Percentiles rank a stretch among this genome's conserved stretches.
Evolutionary conservation across 2,113 vertebrate species (phyloP).

Genomic region (Labrus mixtus): DNA sequence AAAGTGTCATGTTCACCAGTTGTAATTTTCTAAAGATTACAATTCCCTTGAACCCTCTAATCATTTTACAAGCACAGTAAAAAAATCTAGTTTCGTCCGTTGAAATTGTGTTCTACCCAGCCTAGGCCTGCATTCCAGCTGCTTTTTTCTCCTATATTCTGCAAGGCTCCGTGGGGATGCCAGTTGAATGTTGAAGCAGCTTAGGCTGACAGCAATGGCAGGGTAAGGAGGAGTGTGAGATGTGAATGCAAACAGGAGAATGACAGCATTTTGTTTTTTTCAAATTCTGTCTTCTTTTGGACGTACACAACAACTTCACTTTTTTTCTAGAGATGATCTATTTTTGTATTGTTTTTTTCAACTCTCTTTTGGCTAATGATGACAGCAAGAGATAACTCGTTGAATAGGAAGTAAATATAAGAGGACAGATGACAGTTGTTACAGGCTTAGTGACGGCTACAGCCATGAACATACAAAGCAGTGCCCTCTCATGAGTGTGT

Average conservation of each 20-base stretch:
- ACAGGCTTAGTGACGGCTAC: background rate
- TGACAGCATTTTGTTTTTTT: constrained; percentile 43
- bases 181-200: constrained; percentile 72
- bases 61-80: constrained; percentile 61
- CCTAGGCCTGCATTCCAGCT: constrained; percentile 34
- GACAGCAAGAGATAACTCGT: constrained; percentile 14
- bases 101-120: constrained; percentile 52
- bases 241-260: constrained; percentile 61
- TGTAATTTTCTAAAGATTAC: constrained; percentile 59
- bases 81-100: constrained; percentile 48
- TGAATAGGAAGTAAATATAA: background rate
- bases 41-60: constrained; percentile 53
- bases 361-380: background rate
- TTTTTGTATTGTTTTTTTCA: background rate
- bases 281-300: constrained; percentile 16
- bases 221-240: constrained; percentile 54
- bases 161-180: constrained; percentile 61
- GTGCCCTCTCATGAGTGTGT: background rate
- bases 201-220: constrained; percentile 73
- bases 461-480: background rate
- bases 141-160: constrained; percentile 52
- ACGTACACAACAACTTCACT: background rate
- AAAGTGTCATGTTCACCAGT: constrained; percentile 42
- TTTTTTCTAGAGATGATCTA: background rate
- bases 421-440: background rate